A percentile compares a stretch with the other conserved stretches of the same genome.
Conservation (phyloP, 2,797 vertebrate genomes). For the Danio jaintianensis region DNA sequence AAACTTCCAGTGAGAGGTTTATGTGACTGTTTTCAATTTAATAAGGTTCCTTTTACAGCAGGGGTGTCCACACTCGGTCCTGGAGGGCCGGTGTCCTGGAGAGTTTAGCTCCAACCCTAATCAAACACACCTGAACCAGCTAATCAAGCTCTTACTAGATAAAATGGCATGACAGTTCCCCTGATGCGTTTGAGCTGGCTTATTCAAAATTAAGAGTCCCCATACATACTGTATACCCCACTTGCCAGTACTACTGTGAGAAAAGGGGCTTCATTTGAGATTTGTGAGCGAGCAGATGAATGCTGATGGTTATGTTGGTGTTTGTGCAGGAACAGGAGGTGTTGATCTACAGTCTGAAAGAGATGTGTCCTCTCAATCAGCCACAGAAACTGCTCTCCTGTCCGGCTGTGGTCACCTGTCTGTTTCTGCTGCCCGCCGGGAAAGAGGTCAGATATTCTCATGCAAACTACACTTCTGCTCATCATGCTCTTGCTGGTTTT, state of each 20-base stretch:
- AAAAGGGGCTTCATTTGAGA: not conserved
- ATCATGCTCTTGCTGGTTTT: not conserved
- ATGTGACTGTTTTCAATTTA: too few species aligned
- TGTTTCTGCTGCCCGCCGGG: constrained; percentile 83
- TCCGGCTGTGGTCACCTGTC: constrained; percentile 89
- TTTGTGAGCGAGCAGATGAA: constrained; percentile 17
- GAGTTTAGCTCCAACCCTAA: too few species aligned
- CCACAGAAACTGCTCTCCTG: constrained; percentile 89
- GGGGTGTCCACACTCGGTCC: too few species aligned
- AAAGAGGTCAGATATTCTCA: constrained; percentile 81
- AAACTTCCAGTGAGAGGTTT: too few species aligned
- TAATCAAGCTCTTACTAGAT: too few species aligned
- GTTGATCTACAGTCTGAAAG: constrained; percentile 91
- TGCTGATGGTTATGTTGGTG: constrained; percentile 37
- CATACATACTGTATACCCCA: too few species aligned
- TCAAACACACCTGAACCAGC: too few species aligned
- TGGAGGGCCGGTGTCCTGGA: too few species aligned
- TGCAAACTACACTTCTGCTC: not conserved
- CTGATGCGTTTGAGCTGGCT: too few species aligned
- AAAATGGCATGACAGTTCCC: too few species aligned
- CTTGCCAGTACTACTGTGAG: too few species aligned
- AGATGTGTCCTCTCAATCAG: constrained; percentile 92
- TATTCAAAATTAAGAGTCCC: not conserved
- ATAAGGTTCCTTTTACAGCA: too few species aligned
- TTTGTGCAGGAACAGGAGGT: constrained; percentile 90